A percentile compares a stretch with the other conserved stretches of the same genome.
Conservation (phyloP, 1,140 invertebrate species). For the Amyelois transitella region DNA sequence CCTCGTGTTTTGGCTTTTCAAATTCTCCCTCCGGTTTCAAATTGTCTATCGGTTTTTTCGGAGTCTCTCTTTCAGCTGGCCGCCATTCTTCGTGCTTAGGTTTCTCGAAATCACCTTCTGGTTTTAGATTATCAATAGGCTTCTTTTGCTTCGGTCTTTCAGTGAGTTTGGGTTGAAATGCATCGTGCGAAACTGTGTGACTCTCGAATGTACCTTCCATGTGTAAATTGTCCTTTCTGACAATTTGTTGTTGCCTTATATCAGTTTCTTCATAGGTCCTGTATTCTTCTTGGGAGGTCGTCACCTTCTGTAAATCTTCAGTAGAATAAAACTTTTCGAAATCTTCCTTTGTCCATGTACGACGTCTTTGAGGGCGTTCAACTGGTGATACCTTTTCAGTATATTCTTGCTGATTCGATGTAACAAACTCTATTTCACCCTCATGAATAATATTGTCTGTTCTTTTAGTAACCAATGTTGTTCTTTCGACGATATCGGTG, state of each 20-base stretch:
- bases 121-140: conserved; percentile 70
- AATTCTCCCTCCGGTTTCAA: conserved; percentile 76
- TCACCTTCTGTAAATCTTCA: conserved; percentile 69
- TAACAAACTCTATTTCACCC: conserved; percentile 78
- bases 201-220: conserved; percentile 76
- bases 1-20: conserved; percentile 44
- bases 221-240: conserved; percentile 74
- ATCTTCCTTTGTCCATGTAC: conserved; percentile 83
- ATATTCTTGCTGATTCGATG: conserved; percentile 77
- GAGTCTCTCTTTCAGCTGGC: conserved; percentile 66
- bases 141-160: conserved; percentile 65
- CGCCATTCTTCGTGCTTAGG: conserved; percentile 63
- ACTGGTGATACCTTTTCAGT: conserved; percentile 74
- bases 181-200: conserved; percentile 55
- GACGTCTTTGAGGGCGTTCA: conserved; percentile 74
- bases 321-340: conserved; percentile 79
- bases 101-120: conserved; percentile 76
- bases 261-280: conserved; percentile 68
- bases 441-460: conserved; percentile 80
- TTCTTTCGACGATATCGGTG: conserved; percentile 75
- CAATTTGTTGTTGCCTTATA: conserved; percentile 61
- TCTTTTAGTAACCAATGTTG: conserved; percentile 75
- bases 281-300: conserved; percentile 76
- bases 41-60: conserved; percentile 73
- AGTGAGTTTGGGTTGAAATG: conserved; percentile 28